phyloP scores from a whole-genome alignment of 2,888 invertebrate species.

The Aphodius granarius region DNA sequence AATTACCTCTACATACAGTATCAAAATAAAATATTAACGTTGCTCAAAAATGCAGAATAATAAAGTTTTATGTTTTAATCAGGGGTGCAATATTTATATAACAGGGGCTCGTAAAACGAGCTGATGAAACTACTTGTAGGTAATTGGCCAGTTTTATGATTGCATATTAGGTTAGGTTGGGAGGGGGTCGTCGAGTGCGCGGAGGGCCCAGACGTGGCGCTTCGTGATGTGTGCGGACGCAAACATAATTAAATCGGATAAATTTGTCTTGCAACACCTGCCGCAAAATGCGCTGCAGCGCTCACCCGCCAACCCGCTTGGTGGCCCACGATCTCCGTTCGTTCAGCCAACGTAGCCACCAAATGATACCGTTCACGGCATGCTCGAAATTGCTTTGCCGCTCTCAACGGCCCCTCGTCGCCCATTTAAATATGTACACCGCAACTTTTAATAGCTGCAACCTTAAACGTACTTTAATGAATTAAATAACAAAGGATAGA shows the following conservation, averaged over 20 bases:
- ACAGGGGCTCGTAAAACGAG: background rate
- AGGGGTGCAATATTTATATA: background rate
- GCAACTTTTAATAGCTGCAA: background rate
- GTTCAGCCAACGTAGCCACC: background rate
- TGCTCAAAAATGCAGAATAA: slow-evolving; percentile 4
- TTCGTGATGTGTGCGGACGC: slow-evolving; percentile 17
- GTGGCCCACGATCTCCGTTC: background rate
- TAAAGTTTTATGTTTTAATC: slow-evolving; percentile 15
- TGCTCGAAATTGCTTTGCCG: background rate
- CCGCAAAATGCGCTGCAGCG: slow-evolving; percentile 17
- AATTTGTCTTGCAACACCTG: slow-evolving; percentile 28
- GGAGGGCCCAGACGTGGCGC: background rate
- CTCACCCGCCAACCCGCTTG: background rate
- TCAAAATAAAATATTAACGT: background rate
- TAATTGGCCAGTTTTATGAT: background rate
- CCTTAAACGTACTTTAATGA: background rate
- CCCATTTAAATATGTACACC: background rate
- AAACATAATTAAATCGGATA: slow-evolving; percentile 27
- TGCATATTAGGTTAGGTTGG: background rate
- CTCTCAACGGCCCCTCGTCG: background rate
- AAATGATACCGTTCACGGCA: background rate
- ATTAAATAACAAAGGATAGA: background rate
- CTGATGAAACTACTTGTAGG: background rate
- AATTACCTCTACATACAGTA: background rate
- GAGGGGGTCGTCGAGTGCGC: background rate